Conservation (phyloP, 2,113 vertebrate genomes). For the Sapayoa aenigma region DNA sequence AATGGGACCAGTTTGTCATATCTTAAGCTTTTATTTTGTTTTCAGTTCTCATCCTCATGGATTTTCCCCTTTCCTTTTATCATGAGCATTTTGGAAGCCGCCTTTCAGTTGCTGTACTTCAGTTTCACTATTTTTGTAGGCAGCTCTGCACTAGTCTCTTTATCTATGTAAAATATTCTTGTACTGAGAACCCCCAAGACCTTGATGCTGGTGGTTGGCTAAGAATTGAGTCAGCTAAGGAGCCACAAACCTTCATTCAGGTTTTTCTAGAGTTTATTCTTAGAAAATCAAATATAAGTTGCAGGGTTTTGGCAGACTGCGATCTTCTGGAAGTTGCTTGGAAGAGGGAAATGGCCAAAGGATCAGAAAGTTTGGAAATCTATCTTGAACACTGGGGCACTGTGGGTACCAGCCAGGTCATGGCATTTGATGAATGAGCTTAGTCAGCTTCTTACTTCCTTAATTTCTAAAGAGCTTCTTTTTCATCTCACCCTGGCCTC, state of each 20-base stretch:
- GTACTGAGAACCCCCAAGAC: background rate
- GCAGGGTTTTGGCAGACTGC: background rate
- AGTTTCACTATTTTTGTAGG: background rate
- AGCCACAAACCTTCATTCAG: background rate
- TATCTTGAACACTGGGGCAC: background rate
- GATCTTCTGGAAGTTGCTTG: background rate
- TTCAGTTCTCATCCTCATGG: background rate
- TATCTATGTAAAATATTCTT: background rate
- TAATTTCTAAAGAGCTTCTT: background rate
- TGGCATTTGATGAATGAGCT: background rate
- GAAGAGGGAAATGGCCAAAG: background rate
- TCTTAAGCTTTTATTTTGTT: background rate
- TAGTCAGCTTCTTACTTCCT: background rate
- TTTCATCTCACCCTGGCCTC: background rate
- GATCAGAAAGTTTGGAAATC: background rate
- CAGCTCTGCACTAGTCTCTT: background rate
- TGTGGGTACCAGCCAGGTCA: background rate
- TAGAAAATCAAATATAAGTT: background rate
- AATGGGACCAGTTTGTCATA: background rate
- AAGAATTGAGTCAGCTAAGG: background rate
- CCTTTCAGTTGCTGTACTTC: rapidly evolving
- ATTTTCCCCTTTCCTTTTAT: background rate
- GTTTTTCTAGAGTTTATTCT: background rate
- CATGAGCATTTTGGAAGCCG: background rate
- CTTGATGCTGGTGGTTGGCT: background rate